These are phyloP conservation scores for Pungitius pungitius DNA, from an alignment of 2,113 vertebrate genomes.

Conservation along the genomic window DNA sequence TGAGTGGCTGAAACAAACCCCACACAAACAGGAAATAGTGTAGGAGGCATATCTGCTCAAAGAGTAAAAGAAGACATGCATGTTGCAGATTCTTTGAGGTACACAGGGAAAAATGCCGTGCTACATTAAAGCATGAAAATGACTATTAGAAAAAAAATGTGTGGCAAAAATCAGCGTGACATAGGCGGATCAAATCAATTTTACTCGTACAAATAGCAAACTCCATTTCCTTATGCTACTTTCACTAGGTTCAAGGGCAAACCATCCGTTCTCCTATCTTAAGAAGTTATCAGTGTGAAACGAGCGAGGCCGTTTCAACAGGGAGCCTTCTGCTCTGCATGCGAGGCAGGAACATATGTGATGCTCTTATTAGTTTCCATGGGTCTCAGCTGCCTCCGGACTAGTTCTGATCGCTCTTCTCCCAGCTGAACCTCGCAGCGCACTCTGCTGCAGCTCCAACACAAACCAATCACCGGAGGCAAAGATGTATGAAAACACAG, in stretches of 20 bases:
- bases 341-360: not conserved
- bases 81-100: slow-evolving; percentile 39
- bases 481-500: slow-evolving; percentile 16
- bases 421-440: slow-evolving; percentile 3
- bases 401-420: not conserved
- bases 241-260: slow-evolving; percentile 28
- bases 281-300: slow-evolving; percentile 18
- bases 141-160: slow-evolving; percentile 7
- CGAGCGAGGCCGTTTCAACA: slow-evolving; percentile 26
- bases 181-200: slow-evolving; percentile 5
- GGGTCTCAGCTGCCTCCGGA: not conserved
- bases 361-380: slow-evolving; percentile 9
- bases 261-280: slow-evolving; percentile 8
- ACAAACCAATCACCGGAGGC: slow-evolving; percentile 16
- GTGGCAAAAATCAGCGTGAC: not conserved
- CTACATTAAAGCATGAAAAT: slow-evolving; percentile 21
- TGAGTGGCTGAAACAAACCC: slow-evolving; percentile 56
- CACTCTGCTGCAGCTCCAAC: slow-evolving; percentile 10
- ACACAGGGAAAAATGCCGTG: slow-evolving; percentile 17
- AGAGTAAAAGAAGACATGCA: slow-evolving; percentile 56
- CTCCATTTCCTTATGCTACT: slow-evolving; percentile 17
- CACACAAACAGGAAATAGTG: slow-evolving; percentile 76
- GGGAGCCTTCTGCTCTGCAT: not conserved
- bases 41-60: slow-evolving; percentile 65
- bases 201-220: not conserved